Percentiles rank a stretch among this genome's conserved stretches.
phyloP scores from a whole-genome alignment of 2,888 invertebrate genomes.

The Drosophila robusta region DNA sequence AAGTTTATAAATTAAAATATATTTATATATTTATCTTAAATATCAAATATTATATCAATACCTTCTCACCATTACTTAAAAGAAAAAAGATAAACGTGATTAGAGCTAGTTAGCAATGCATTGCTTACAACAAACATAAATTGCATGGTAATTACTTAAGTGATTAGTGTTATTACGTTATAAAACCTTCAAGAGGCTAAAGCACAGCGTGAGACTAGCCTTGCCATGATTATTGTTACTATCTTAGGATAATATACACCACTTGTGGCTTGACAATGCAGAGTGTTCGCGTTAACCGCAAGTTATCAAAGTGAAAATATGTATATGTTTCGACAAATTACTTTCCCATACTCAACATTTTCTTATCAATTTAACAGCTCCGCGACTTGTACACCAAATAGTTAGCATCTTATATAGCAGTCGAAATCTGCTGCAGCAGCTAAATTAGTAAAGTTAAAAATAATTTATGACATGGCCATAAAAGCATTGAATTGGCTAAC shows the following conservation, averaged over 20 bases:
- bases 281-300: neutral
- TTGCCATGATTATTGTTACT: neutral
- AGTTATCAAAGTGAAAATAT: constrained; percentile 13
- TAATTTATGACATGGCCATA: constrained; percentile 15
- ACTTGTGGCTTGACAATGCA: constrained; percentile 18
- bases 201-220: neutral
- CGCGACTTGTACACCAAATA: constrained; percentile 11
- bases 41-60: too few species aligned
- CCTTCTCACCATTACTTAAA: too few species aligned
- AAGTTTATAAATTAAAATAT: too few species aligned
- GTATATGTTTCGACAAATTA: neutral
- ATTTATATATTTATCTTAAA: too few species aligned
- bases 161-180: neutral
- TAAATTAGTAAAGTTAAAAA: neutral
- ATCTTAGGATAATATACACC: neutral
- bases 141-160: neutral
- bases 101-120: neutral
- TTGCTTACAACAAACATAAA: neutral
- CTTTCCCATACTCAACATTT: constrained; percentile 11
- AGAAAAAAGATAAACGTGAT: neutral
- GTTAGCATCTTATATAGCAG: constrained; percentile 11
- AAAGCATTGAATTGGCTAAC: constrained; percentile 12
- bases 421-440: constrained; percentile 7
- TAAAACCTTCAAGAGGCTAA: constrained; percentile 1
- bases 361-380: constrained; percentile 25